Evolutionary conservation across 2,113 vertebrate species (phyloP), one percentile per base, ranked within the genome.

Genomic region (Malurus elegans): DNA sequence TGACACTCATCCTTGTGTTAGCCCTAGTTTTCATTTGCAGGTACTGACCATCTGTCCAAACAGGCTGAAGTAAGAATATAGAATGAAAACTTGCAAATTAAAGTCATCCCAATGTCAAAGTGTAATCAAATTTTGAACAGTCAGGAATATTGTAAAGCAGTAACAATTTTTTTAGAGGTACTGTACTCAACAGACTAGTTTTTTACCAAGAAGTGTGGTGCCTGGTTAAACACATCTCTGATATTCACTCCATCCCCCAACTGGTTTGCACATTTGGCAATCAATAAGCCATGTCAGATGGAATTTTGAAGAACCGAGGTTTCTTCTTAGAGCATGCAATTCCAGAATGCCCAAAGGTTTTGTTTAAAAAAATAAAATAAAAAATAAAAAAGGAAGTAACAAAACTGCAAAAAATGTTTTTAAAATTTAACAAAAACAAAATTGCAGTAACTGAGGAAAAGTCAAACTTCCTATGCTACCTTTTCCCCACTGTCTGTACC

Each of bases 51-150:
- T 65, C 42, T 81, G 42, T 78, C 56, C 51, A 81, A 80, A 71
- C 10, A 64, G 12, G 13, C 4, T 65, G 29, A 18, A 86, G n/a
- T 58, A 54, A 45, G 28, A 44, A 18, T 32, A 51, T 4, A 34
- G 38, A 89, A 61, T 50, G 51, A 84, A 94, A 94, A 84, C 29
- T 53, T 91, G 64, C 12, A 78, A 93, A 91, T 74, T 84, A 25
- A 91, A 91, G 19, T 71, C 32, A 94, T 47, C 29, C 16, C 48
- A 31, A 66, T 57, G 29, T 78, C 72, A 89, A 69, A 64, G 58
- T 32, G 2, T 26, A 57, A 91, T 72, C 56, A 70, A 45, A 73
- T 73, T 53, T 73, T 53, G 19, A 79, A 73, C 23, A 79, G 18
- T 32, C 20, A 24, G 31, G 44, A 69, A 65, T 36, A 42, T 12